Evolutionary conservation across 1,140 invertebrate species (phyloP), one percentile per base, ranked within the genome.

Genomic region (Drosophila mauritiana): DNA sequence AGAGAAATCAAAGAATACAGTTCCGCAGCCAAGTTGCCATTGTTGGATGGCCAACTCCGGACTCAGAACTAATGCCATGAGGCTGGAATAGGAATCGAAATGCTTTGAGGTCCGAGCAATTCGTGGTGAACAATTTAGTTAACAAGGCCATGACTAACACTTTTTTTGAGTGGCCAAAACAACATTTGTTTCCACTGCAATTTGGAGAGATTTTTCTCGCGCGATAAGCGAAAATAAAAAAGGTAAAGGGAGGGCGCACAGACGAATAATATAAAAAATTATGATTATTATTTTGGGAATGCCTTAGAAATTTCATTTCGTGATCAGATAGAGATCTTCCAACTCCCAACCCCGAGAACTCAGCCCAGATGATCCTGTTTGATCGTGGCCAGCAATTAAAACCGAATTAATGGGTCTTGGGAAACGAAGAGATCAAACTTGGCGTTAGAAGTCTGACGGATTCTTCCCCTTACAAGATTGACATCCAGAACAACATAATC

Each of bases 121-220:
- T 88, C 84, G 84, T 88, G 84, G 84, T 73, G 69, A 89, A 84
- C 84, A 89, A 84, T 88, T 88, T 89, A 89, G 85, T 90, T 89
- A 89, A 89, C 84, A 90, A 89, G 84, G 69, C 85, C 85, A 89
- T 89, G 84, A 89, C 84, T 84, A 90, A 89, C 84, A 89, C 84
- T 89, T 89, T 89, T 58, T 76, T 76, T 53, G 82, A 86, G 78
- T 82, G 83, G 70, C 74, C 83, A 63, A 72, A 75, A 74, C 45
- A 85, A 67, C 43, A 69, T 58, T 57, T 67, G 39, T 51, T 37
- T 65, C 39, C 73, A 63, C 84, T 84, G 80, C 85, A 89, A 89
- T 89, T 84, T 70, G 36, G 40, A 43, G 46, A 89, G 84, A 89
- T 89, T 75, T 88, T 89, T 89, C 83, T 88, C 85, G 80, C 77